Conservation (phyloP, 2,888 invertebrate species). For the Eurois occulta region DNA sequence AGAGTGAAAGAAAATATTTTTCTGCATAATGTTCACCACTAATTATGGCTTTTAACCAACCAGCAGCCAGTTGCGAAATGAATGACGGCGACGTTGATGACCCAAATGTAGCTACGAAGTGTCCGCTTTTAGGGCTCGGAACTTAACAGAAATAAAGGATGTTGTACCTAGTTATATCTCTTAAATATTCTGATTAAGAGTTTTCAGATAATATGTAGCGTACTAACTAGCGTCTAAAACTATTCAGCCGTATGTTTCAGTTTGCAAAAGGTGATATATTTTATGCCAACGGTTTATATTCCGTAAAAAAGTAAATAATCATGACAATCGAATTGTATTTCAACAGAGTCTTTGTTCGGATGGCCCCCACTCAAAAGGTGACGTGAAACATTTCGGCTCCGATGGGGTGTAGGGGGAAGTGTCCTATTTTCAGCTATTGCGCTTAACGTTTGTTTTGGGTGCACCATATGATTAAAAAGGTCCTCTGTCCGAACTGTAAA, state of each 20-base stretch:
- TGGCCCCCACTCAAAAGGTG: conserved; percentile 29
- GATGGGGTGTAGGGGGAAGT: neutral
- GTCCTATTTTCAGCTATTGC: conserved; percentile 48
- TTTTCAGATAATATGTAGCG: neutral
- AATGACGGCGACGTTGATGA: conserved; percentile 52
- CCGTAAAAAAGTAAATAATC: conserved; percentile 24
- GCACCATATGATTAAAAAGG: conserved; percentile 13
- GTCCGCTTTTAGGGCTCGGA: conserved; percentile 41
- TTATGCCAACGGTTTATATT: neutral
- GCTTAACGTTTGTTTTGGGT: conserved; percentile 34
- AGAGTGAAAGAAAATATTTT: conserved; percentile 62
- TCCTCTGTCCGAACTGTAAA: neutral
- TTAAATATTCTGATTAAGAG: neutral
- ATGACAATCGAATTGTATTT: conserved; percentile 45
- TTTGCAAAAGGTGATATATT: neutral
- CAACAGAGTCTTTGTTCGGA: conserved; percentile 22
- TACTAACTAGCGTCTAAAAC: neutral
- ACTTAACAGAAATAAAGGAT: conserved; percentile 22
- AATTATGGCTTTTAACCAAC: conserved; percentile 62
- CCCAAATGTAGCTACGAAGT: conserved; percentile 50
- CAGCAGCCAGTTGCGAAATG: conserved; percentile 47
- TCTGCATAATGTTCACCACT: conserved; percentile 52
- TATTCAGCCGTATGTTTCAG: neutral
- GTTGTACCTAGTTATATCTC: neutral
- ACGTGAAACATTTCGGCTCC: conserved; percentile 39